Conservation (phyloP, 2,113 vertebrate genomes). For the Larimichthys polyactis region DNA sequence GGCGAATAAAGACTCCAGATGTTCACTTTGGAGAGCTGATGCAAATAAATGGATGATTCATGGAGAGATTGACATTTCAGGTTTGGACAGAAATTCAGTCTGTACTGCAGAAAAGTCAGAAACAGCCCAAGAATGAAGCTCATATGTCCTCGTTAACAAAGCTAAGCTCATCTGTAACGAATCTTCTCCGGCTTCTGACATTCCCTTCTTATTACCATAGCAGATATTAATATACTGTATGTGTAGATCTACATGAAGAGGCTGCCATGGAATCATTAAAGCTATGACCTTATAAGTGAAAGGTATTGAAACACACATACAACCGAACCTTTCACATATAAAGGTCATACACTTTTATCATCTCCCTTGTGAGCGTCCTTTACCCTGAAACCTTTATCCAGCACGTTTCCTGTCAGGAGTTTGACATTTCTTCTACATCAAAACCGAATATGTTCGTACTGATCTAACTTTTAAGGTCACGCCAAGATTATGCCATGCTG, state of each 20-base stretch:
- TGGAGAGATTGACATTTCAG: not conserved
- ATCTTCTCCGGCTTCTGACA: not conserved
- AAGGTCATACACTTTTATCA: conserved; percentile 49
- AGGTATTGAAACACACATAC: conserved; percentile 32
- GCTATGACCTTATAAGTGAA: conserved; percentile 44
- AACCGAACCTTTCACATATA: conserved; percentile 11
- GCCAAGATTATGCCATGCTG: not conserved
- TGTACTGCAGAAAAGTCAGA: not conserved
- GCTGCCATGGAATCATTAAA: not conserved
- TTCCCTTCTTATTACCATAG: not conserved
- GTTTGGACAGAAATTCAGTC: not conserved
- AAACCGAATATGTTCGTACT: conserved; percentile 15
- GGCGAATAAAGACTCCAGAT: not conserved
- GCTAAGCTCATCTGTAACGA: not conserved
- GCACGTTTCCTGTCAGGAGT: conserved; percentile 28
- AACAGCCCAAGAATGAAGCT: not conserved
- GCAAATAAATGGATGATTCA: not conserved
- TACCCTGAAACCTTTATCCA: conserved; percentile 17
- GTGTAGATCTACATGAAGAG: not conserved
- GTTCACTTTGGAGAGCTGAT: not conserved
- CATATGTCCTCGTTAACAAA: not conserved
- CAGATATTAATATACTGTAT: not conserved
- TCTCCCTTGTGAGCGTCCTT: conserved; percentile 17
- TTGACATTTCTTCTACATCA: conserved; percentile 52
- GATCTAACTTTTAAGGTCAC: conserved; percentile 39